These are phyloP conservation scores for Pungitius pungitius DNA, from an alignment of 2,113 vertebrate genomes.

Conservation along the genomic window DNA sequence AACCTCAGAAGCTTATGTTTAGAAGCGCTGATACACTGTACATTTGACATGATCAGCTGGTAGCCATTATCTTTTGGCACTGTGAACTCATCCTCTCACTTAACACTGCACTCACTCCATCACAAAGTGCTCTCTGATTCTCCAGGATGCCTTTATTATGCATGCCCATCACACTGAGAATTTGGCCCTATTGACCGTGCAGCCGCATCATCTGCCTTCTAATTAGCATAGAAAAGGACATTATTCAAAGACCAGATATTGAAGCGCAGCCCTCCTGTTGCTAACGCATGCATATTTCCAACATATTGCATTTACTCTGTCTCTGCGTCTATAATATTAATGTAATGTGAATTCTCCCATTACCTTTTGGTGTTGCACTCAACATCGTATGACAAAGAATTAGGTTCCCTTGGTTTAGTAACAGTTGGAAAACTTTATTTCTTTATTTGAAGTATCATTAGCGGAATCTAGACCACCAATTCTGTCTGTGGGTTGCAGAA, in stretches of 20 bases:
- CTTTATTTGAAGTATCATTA: slow-evolving; percentile 43
- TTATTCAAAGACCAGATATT: slow-evolving; percentile 51
- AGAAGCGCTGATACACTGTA: slow-evolving; percentile 42
- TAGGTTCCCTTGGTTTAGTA: slow-evolving; percentile 21
- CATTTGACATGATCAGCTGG: slow-evolving; percentile 35
- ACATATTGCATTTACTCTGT: slow-evolving; percentile 41
- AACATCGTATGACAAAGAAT: slow-evolving; percentile 10
- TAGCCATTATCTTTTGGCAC: slow-evolving; percentile 43
- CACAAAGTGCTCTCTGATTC: slow-evolving; percentile 62
- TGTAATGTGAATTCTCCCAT: slow-evolving; percentile 33
- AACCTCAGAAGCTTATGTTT: slow-evolving; percentile 36
- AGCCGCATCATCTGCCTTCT: slow-evolving; percentile 62
- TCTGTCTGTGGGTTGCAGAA: slow-evolving; percentile 77
- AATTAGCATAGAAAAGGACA: slow-evolving; percentile 63
- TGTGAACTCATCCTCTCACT: slow-evolving; percentile 46
- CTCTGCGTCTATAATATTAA: slow-evolving; percentile 23
- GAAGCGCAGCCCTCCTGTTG: slow-evolving; percentile 37
- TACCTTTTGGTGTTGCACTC: no score
- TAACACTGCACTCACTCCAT: slow-evolving; percentile 57
- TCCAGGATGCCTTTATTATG: slow-evolving; percentile 68
- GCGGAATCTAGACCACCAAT: slow-evolving; percentile 27
- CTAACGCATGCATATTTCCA: slow-evolving; percentile 29
- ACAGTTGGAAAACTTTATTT: slow-evolving; percentile 10
- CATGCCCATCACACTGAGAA: slow-evolving; percentile 67
- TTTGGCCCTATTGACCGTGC: slow-evolving; percentile 51